phyloP scores from a whole-genome alignment of 2,113 vertebrate genomes.

The Trogon surrucura region DNA sequence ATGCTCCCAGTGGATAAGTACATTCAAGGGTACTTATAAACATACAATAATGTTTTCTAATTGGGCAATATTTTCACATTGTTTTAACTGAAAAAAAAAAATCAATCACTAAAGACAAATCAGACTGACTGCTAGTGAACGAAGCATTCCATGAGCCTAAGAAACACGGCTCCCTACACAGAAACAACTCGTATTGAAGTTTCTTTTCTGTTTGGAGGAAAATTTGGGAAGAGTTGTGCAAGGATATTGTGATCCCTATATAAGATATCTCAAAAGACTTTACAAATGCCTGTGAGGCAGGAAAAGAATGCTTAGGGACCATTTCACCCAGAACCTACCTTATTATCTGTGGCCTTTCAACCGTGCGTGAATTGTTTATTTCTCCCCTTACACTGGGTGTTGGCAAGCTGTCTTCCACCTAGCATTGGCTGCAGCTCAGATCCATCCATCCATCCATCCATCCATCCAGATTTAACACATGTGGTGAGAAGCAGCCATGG shows the following conservation, averaged over 20 bases:
- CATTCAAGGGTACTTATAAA: slow-evolving; percentile 12
- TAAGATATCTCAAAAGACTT: neutral
- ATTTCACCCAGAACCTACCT: neutral
- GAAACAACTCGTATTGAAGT: neutral
- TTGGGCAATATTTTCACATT: slow-evolving; percentile 5
- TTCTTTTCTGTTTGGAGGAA: neutral
- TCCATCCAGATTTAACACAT: neutral
- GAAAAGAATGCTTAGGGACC: neutral
- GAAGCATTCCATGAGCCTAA: neutral
- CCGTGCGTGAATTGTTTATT: neutral
- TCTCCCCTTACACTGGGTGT: neutral
- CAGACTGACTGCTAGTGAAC: neutral
- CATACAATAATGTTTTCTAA: slow-evolving; percentile 27
- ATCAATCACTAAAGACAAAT: neutral
- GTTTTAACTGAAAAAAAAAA: neutral
- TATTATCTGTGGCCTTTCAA: neutral
- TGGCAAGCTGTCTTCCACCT: neutral
- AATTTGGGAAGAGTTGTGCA: neutral
- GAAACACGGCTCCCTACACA: neutral
- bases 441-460: neutral
- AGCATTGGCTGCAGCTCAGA: neutral
- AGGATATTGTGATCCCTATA: neutral
- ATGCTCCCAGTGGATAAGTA: neutral
- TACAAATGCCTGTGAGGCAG: neutral
- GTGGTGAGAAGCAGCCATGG: neutral